phyloP scores from a whole-genome alignment of 2,113 vertebrate species.

The Rhabdomys dilectus region DNA sequence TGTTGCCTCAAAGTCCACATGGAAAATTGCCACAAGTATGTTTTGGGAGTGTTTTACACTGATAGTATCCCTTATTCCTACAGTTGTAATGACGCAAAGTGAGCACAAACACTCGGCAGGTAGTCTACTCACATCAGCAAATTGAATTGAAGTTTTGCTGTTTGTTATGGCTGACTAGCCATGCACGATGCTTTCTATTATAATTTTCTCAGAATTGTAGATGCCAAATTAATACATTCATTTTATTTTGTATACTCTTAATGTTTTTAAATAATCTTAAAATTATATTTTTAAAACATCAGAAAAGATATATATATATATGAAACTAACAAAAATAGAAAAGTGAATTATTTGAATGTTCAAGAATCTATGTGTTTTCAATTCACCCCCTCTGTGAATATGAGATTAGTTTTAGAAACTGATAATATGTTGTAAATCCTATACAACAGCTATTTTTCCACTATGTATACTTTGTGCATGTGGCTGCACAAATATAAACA shows the following conservation, averaged over 20 bases:
- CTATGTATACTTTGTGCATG: not conserved
- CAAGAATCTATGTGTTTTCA: not conserved
- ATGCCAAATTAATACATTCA: not conserved
- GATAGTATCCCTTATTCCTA: not conserved
- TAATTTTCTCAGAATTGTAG: not conserved
- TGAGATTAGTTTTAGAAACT: conserved; percentile 37
- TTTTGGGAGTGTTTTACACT: not conserved
- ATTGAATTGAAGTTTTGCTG: conserved; percentile 25
- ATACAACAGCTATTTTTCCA: not conserved
- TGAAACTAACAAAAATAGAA: conserved; percentile 16
- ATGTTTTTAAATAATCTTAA: conserved; percentile 8
- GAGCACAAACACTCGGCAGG: not conserved
- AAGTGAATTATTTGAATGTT: not conserved
- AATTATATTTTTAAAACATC: conserved; percentile 12
- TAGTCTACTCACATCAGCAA: not conserved
- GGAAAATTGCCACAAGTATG: not conserved
- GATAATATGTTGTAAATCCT: not conserved
- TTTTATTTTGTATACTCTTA: not conserved
- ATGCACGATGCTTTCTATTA: not conserved
- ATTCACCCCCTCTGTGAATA: not conserved
- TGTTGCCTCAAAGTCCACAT: not conserved
- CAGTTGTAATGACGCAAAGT: conserved; percentile 6
- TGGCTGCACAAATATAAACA: too few relatives aligned
- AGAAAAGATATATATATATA: not conserved
- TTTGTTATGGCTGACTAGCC: not conserved